Evolutionary conservation across 2,888 invertebrate species (phyloP).

Genomic region (Epistrophella euchroma): DNA sequence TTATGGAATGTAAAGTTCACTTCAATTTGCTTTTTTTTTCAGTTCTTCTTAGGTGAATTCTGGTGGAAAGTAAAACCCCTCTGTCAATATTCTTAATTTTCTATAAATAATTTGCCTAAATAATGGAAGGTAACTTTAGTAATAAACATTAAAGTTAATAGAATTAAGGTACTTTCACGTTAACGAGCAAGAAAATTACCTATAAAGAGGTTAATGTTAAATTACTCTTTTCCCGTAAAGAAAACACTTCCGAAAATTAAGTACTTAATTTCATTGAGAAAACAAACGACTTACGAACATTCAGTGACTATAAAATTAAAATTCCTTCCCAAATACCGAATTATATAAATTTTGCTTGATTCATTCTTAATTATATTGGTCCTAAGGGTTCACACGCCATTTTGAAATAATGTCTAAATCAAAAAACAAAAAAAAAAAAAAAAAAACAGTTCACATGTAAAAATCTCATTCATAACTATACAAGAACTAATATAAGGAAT

Average conservation of each 20-base stretch:
- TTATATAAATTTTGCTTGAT: slow-evolving; percentile 2
- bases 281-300: slow-evolving; percentile 13
- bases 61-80: slow-evolving; percentile 21
- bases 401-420: slow-evolving; percentile 35
- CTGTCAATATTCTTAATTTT: neutral
- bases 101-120: slow-evolving; percentile 12
- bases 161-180: neutral
- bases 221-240: neutral
- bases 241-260: slow-evolving; percentile 11
- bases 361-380: neutral
- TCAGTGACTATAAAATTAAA: slow-evolving; percentile 1
- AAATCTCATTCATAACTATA: slow-evolving; percentile 35
- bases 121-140: neutral
- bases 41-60: too few species aligned
- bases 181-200: neutral
- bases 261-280: slow-evolving; percentile 3
- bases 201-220: neutral
- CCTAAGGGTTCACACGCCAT: slow-evolving; percentile 22
- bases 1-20: too few species aligned
- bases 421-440: neutral
- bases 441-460: slow-evolving; percentile 21
- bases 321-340: neutral
- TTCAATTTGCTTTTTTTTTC: too few species aligned
- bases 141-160: neutral
- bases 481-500: neutral